Base-by-base conservation (phyloP, 2,888 invertebrate species). In the Xestobium rufovillosum region DNA sequence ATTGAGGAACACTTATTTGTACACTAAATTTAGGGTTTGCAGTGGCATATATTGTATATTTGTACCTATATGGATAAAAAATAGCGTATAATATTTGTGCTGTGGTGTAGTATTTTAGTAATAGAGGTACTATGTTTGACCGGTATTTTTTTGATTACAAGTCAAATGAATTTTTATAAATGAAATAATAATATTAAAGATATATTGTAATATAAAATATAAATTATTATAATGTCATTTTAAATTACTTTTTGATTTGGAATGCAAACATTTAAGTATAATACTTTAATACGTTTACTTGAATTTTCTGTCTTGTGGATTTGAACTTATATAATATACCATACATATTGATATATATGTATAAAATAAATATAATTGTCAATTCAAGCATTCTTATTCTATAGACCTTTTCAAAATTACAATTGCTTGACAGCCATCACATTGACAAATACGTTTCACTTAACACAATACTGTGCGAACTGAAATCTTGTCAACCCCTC, bases 101-200 rank as follows among this genome's bases (percentile, higher is more conserved):
- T 67, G 67, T 67, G 67, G 66, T 67, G 66, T 67, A 66, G 63
- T 61, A 61, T 59, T 61, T 63, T 65, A 65, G 63, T 61, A 55
- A n/a, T 57, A 59, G 56, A 53, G 51, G 51, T 56, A 61, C 56
- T 58, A 57, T 59, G 59, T 61, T 60, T 58, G 53, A 57, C 51
- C 49, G 51, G 46, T 46, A 41, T 45, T 48, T 50, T 49, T 52
- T 38, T 42, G 51, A 10, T 27, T 11, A 27, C 12, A 10, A 10
- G 10, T 10, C 6, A 27, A 27, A 27, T 11, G 6, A 11, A 52
- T 49, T 55, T 56, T 56, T 56, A 51, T 55, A 55, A 53, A 56
- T 51, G 50, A 50, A 42, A 36, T 30, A 27, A 25, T n/a, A 38
- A 33, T 36, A 12, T 25, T 27, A 10, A 32, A 43, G 35, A 46